Percentiles rank a stretch among this genome's conserved stretches.
These are phyloP conservation scores for Alentia gelatinosa DNA, from an alignment of 2,888 invertebrate genomes.

Conservation along the genomic window DNA sequence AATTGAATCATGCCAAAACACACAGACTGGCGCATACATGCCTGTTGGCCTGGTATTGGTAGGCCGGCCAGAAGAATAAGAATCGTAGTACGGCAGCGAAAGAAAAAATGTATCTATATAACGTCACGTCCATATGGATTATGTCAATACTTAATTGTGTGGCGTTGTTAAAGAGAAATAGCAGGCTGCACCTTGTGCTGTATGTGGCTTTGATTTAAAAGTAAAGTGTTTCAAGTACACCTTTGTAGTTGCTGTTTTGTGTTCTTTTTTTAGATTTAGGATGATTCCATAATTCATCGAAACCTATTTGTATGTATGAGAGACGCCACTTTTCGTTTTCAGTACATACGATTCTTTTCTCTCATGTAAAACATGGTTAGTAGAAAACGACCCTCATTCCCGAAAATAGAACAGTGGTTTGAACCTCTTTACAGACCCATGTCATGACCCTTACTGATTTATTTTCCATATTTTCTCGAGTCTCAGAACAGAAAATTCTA, in stretches of 20 bases:
- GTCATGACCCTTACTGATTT: too few relatives aligned
- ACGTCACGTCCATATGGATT: neutral
- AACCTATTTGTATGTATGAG: too few relatives aligned
- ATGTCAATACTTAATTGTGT: conserved; percentile 23
- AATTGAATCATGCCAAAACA: conserved; percentile 1
- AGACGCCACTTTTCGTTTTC: too few relatives aligned
- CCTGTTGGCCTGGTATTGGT: neutral
- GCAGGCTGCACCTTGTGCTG: conserved; percentile 28
- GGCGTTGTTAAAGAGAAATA: conserved; percentile 8
- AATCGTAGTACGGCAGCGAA: neutral
- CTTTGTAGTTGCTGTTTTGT: neutral
- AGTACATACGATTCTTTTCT: too few relatives aligned
- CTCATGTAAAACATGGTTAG: too few relatives aligned
- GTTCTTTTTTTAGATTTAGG: too few relatives aligned
- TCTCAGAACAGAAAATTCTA: too few relatives aligned
- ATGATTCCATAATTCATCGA: too few relatives aligned
- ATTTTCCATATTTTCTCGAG: too few relatives aligned
- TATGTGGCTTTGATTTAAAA: conserved; percentile 47
- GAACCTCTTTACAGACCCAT: too few relatives aligned
- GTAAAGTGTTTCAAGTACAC: conserved; percentile 28
- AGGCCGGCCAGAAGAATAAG: neutral
- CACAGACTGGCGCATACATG: neutral
- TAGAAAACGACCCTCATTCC: too few relatives aligned
- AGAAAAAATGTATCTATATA: neutral
- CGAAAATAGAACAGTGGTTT: too few relatives aligned